Percentiles rank a stretch among this genome's conserved stretches.
These are phyloP conservation scores for Varanus salvator DNA, from an alignment of 2,113 vertebrate genomes.

Conservation along the genomic window DNA sequence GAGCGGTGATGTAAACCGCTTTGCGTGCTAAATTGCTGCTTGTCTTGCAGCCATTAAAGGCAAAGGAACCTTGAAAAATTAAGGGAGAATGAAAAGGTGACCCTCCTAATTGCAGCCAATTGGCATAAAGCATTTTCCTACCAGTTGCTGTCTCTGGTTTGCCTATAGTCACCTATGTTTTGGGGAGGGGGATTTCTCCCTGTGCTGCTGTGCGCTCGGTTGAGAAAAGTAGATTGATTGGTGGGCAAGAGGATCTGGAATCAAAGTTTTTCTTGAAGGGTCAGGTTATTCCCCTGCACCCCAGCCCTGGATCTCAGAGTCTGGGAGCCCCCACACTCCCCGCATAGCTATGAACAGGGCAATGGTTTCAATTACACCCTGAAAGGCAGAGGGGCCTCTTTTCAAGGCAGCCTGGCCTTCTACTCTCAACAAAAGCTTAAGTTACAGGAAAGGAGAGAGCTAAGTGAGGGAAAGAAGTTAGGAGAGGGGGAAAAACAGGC, in stretches of 20 bases:
- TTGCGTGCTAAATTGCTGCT: neutral
- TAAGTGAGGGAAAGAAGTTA: constrained; percentile 55
- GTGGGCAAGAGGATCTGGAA: constrained; percentile 50
- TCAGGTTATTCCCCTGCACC: constrained; percentile 48
- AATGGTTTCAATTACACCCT: constrained; percentile 82
- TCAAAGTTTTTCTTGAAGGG: constrained; percentile 67
- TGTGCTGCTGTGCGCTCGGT: constrained; percentile 31
- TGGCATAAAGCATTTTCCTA: neutral
- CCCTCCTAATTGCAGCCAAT: neutral
- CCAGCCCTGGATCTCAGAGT: constrained; percentile 67
- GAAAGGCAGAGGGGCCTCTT: constrained; percentile 80
- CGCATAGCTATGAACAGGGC: constrained; percentile 62
- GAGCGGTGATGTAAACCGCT: neutral
- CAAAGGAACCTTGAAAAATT: neutral
- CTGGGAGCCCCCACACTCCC: constrained; percentile 63
- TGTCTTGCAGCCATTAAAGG: neutral
- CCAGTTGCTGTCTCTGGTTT: no score
- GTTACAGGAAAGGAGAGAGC: constrained; percentile 77
- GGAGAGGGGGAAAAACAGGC: constrained; percentile 20
- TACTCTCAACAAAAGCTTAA: constrained; percentile 79
- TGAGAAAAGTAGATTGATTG: constrained; percentile 17
- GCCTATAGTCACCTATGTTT: neutral
- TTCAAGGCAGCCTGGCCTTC: constrained; percentile 73
- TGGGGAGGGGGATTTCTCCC: neutral
- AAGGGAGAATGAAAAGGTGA: neutral